Evolutionary conservation across 2,113 vertebrate genomes (phyloP).

Genomic region (Oncorhynchus masou): DNA sequence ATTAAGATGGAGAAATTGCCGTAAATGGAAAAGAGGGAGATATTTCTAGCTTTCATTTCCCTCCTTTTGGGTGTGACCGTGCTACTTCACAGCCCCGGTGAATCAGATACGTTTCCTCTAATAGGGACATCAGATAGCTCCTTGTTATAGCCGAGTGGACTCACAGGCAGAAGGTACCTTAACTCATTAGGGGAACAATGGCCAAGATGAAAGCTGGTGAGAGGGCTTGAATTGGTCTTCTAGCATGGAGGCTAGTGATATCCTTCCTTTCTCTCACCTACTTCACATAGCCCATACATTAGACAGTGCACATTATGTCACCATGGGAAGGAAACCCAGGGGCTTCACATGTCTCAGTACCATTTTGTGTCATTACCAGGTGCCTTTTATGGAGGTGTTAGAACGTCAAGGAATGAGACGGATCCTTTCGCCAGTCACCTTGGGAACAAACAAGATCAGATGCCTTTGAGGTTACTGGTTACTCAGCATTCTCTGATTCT

Average conservation of each 20-base stretch:
- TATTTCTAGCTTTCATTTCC: too few relatives aligned
- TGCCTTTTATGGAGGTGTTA: slow-evolving; percentile 9
- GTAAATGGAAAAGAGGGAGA: too few relatives aligned
- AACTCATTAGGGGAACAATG: slow-evolving; percentile 50
- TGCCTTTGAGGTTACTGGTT: not conserved
- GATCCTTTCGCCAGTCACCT: not conserved
- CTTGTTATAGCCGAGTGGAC: slow-evolving; percentile 41
- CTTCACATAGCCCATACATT: not conserved
- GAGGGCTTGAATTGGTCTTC: slow-evolving; percentile 26
- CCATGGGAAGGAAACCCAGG: not conserved
- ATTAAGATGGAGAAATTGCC: slow-evolving; percentile 4
- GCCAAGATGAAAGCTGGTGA: slow-evolving; percentile 46
- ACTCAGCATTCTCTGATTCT: slow-evolving; percentile 12
- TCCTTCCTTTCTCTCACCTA: not conserved
- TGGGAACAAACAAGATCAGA: not conserved
- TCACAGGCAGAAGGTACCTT: slow-evolving; percentile 28
- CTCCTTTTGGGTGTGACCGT: too few relatives aligned
- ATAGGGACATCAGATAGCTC: slow-evolving; percentile 36
- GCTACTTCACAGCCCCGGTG: too few relatives aligned
- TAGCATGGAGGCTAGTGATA: not conserved
- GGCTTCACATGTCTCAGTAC: not conserved
- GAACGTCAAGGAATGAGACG: not conserved
- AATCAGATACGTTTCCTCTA: too few relatives aligned
- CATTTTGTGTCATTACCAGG: slow-evolving; percentile 12
- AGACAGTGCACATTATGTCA: slow-evolving; percentile 10